Base-by-base conservation (phyloP, 2,888 invertebrate genomes). In the Magallana nippona region DNA sequence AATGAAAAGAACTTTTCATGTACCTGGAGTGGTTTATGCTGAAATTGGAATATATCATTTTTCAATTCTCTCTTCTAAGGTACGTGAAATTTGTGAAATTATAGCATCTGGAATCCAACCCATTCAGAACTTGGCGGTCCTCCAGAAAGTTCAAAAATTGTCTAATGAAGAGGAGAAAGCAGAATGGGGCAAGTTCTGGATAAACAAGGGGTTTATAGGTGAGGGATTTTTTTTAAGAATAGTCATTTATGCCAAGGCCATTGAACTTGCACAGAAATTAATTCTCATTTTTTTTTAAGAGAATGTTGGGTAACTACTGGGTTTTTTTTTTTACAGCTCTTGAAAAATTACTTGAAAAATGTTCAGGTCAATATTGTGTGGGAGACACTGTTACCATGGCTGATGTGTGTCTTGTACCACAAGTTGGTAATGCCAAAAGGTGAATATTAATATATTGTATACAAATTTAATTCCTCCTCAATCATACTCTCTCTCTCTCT, bases 71-170 rank as follows among this genome's bases (percentile, higher is more conserved):
- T 15, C 17, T 71, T 63, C 84, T n/a, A 86, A 92, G 91, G 93
- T 96, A 0, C 96, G 98, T 86, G 98, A 98, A 94, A 96, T 99
- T 88, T 97, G 97, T 93, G 98, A 98, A 95, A 95, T 97, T 3
- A 98, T 99, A 92, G 96, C 97, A 32, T 97, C 98, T 32, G 98
- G 98, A 71, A 98, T 99, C 91, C 99, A 99, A 94, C 99, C 99
- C 0, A 95, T 99, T 62, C 99, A 99, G 95, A 99, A 99, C 95
- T 95, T 98, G 77, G 96, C 96, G 87, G 98, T 98, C 5, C 95
- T 98, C 15, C 97, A 97, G 71, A 89, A 91, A 81, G 80, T 91
- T 32, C 91, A 91, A 10, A 71, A 71, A 27, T 32, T 71, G 13
- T 22, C 71, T 8, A 92, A 92, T 90, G 88, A 87, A 10, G 97